Evolutionary conservation across 1,140 invertebrate genomes (phyloP).

Genomic region (Plectus sambesii): DNA sequence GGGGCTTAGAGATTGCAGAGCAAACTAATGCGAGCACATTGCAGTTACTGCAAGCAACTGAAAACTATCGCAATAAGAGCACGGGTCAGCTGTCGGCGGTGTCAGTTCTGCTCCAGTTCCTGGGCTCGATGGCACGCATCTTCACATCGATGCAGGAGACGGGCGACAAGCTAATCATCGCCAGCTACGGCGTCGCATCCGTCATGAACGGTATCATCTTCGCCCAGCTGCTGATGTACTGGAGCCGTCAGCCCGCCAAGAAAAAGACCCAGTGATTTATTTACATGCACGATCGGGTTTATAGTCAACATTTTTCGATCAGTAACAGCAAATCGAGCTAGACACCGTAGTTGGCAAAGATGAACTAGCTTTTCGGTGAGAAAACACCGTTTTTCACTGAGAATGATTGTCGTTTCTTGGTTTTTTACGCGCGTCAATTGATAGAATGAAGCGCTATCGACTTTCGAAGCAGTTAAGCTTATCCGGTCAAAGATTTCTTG

Average conservation of each 20-base stretch:
- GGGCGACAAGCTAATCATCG: slow-evolving; percentile 69
- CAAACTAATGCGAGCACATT: slow-evolving; percentile 29
- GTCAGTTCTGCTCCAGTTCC: slow-evolving; percentile 70
- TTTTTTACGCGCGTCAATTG: too few species aligned
- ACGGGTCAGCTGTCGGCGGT: slow-evolving; percentile 87
- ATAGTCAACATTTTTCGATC: too few species aligned
- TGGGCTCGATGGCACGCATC: slow-evolving; percentile 75
- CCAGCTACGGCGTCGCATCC: slow-evolving; percentile 65
- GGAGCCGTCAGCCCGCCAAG: slow-evolving; percentile 52
- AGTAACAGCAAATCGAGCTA: too few species aligned
- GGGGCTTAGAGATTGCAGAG: not conserved
- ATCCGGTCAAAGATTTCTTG: too few species aligned
- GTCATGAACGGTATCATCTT: slow-evolving; percentile 68
- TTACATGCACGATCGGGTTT: slow-evolving; percentile 10
- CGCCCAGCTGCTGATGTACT: slow-evolving; percentile 75
- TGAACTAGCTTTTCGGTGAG: too few species aligned
- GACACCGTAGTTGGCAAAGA: too few species aligned
- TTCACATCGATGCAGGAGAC: slow-evolving; percentile 97
- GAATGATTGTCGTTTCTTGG: too few species aligned
- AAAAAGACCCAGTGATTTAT: slow-evolving; percentile 27
- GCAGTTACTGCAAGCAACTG: slow-evolving; percentile 66
- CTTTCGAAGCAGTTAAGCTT: too few species aligned
- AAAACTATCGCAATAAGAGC: slow-evolving; percentile 73
- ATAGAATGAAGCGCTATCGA: too few species aligned
- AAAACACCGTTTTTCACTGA: too few species aligned